phyloP scores from a whole-genome alignment of 2,113 vertebrate genomes.

The Carettochelys insculpta region DNA sequence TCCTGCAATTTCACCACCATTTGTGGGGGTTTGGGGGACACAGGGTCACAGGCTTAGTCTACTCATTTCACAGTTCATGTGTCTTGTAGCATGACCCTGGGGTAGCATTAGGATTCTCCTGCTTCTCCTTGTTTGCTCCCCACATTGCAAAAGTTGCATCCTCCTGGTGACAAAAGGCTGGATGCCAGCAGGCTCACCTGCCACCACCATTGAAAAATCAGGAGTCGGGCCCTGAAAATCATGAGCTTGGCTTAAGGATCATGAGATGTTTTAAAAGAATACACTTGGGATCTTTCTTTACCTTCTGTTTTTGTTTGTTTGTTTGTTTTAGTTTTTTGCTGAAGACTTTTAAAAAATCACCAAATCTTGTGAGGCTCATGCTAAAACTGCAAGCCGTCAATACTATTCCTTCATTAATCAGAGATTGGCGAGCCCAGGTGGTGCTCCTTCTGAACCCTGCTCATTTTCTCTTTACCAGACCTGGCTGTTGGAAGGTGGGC shows the following conservation, averaged over 20 bases:
- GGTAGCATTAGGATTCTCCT: neutral
- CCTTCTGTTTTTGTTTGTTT: too few species aligned
- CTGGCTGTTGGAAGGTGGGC: neutral
- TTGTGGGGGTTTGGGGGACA: neutral
- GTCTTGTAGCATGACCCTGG: neutral
- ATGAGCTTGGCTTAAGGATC: constrained; percentile 31
- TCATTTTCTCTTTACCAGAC: neutral
- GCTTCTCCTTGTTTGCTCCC: neutral
- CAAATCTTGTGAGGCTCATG: neutral
- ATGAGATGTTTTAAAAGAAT: neutral
- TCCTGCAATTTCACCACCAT: neutral
- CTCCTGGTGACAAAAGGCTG: neutral
- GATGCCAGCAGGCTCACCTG: neutral
- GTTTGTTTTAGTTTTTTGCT: too few species aligned
- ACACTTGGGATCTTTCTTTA: neutral
- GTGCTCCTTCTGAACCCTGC: neutral
- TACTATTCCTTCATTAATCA: too few species aligned
- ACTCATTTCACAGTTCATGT: neutral
- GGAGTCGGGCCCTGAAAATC: neutral
- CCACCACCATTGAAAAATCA: neutral
- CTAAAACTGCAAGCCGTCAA: neutral
- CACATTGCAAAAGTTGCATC: neutral
- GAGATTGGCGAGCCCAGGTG: too few species aligned
- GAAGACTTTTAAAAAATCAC: neutral
- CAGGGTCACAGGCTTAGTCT: neutral